Percentiles rank a stretch among this genome's conserved stretches.
phyloP scores from a whole-genome alignment of 2,113 vertebrate genomes.

The Poicephalus gulielmi region DNA sequence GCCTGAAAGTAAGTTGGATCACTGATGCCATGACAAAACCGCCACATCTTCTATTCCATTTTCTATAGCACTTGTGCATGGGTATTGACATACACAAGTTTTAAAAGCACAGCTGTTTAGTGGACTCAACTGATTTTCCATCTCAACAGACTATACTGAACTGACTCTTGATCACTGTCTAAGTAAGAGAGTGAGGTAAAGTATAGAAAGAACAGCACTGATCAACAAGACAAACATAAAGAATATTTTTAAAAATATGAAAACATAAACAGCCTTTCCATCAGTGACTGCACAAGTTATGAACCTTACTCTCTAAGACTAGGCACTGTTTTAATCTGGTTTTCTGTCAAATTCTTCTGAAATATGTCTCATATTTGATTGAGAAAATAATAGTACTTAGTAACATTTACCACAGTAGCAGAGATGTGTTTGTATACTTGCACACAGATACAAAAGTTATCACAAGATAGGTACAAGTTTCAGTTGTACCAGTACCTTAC shows the following conservation, averaged over 20 bases:
- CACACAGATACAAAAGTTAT: not conserved
- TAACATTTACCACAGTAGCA: not conserved
- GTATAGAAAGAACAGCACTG: slow-evolving; percentile 6
- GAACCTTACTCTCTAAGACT: not conserved
- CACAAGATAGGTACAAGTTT: not conserved
- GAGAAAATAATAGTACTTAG: slow-evolving; percentile 9
- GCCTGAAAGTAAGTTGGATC: not conserved
- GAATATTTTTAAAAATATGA: not conserved
- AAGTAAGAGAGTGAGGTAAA: not conserved
- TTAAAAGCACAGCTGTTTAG: not conserved
- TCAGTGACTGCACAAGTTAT: not conserved
- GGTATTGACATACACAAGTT: not conserved
- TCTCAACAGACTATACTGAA: not conserved
- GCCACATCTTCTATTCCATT: not conserved
- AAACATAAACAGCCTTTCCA: not conserved
- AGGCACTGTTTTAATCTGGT: not conserved
- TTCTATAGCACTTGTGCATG: not conserved
- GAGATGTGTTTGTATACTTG: not conserved
- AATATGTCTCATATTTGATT: slow-evolving; percentile 46
- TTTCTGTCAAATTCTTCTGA: slow-evolving; percentile 32
- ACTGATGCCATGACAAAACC: not conserved
- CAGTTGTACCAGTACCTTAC: not conserved
- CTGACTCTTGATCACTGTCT: not conserved
- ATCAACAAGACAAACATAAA: slow-evolving; percentile 36
- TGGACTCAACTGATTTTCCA: not conserved